Conservation (phyloP, 2,113 vertebrate species). For the Hypanus sabinus region DNA sequence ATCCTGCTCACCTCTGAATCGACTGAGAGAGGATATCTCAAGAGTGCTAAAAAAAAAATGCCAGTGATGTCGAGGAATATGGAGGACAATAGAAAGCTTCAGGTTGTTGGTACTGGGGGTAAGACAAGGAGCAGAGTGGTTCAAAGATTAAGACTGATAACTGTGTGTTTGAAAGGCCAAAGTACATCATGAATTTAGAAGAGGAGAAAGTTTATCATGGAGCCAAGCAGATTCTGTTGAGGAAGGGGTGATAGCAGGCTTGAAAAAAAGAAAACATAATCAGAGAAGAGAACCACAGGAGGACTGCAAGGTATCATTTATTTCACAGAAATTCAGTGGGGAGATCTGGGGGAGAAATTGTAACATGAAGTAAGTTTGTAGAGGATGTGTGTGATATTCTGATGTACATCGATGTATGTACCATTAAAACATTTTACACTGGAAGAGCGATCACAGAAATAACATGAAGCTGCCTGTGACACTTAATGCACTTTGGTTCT, state of each 20-base stretch:
- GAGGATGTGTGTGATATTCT: not conserved
- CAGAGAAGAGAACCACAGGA: not conserved
- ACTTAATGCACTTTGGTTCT: not conserved
- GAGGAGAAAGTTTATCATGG: not conserved
- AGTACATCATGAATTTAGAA: not conserved
- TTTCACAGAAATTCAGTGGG: not conserved
- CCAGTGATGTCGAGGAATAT: not conserved
- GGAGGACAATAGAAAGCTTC: not conserved
- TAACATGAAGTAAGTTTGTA: not conserved
- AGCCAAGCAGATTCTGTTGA: not conserved
- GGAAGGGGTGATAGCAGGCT: not conserved
- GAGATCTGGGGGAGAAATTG: not conserved
- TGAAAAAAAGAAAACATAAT: not conserved
- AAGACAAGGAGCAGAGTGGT: too few species aligned
- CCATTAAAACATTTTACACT: not conserved
- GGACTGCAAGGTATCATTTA: not conserved
- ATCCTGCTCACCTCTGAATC: too few species aligned
- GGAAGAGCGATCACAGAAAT: not conserved
- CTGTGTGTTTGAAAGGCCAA: not conserved
- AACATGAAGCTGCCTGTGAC: not conserved
- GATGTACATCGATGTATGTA: not conserved
- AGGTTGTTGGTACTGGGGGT: not conserved
- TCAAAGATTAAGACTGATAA: not conserved
- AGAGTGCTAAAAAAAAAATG: too few species aligned
- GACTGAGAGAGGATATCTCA: not conserved